Conservation (phyloP, 2,888 invertebrate genomes). For the Lasioglossum figueresi region DNA sequence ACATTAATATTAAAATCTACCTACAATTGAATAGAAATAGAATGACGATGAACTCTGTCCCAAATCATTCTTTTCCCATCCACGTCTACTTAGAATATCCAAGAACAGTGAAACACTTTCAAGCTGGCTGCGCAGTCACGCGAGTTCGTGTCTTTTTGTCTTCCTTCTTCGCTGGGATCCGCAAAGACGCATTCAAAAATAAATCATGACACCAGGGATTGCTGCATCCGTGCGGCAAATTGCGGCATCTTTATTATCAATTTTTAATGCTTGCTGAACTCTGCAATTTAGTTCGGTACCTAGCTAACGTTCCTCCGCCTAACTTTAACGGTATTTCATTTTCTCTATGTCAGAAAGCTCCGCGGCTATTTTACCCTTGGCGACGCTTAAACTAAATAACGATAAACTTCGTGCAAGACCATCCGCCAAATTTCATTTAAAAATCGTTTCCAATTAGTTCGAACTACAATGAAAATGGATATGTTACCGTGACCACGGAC, state of each 20-base stretch:
- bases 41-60: neutral
- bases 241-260: constrained; percentile 58
- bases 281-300: constrained; percentile 40
- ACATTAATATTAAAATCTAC: neutral
- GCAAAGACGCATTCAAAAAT: constrained; percentile 9
- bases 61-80: too few relatives aligned
- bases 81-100: neutral
- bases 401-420: neutral
- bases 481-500: neutral
- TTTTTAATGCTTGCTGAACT: constrained; percentile 44
- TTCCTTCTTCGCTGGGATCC: neutral
- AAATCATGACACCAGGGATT: constrained; percentile 1
- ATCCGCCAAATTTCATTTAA: neutral
- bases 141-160: neutral
- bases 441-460: neutral
- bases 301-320: constrained; percentile 15
- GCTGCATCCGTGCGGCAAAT: constrained; percentile 47
- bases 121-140: neutral
- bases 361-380: constrained; percentile 21
- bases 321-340: constrained; percentile 32
- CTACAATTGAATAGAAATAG: neutral
- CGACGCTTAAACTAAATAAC: constrained; percentile 9
- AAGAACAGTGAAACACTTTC: constrained; percentile 2
- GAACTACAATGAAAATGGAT: neutral
- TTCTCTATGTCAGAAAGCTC: constrained; percentile 11